phyloP scores from a whole-genome alignment of 1,140 invertebrate species.

The Maniola jurtina region DNA sequence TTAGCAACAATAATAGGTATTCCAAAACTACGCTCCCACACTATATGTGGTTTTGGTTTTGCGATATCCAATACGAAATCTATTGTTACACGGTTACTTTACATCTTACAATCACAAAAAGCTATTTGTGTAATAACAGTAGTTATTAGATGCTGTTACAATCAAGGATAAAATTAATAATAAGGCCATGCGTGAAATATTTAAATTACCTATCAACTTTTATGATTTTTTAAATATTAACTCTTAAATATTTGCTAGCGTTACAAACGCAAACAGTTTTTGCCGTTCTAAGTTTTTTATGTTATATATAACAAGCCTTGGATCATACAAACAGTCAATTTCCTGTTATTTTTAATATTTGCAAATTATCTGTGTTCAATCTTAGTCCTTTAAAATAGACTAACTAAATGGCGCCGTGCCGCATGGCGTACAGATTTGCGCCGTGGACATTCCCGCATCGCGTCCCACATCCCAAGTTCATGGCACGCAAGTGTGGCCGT shows the following conservation, averaged over 20 bases:
- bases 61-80: constrained; percentile 12
- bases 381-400: no score
- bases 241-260: no score
- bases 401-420: no score
- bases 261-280: no score
- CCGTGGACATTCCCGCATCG: no score
- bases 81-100: constrained; percentile 12
- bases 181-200: background rate
- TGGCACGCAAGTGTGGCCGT: no score
- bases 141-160: constrained; percentile 1
- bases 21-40: constrained; percentile 7
- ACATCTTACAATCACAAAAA: constrained; percentile 3
- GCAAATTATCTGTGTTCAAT: no score
- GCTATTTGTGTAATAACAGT: constrained; percentile 4
- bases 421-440: no score
- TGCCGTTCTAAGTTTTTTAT: no score
- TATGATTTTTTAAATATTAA: no score
- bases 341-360: background rate
- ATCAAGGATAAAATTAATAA: background rate
- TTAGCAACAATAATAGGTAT: background rate
- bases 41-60: constrained; percentile 14
- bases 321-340: background rate
- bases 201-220: background rate
- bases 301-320: no score
- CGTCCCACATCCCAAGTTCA: no score